These are phyloP conservation scores for Rhodinocichla rosea DNA, from an alignment of 2,113 vertebrate genomes.

Conservation along the genomic window DNA sequence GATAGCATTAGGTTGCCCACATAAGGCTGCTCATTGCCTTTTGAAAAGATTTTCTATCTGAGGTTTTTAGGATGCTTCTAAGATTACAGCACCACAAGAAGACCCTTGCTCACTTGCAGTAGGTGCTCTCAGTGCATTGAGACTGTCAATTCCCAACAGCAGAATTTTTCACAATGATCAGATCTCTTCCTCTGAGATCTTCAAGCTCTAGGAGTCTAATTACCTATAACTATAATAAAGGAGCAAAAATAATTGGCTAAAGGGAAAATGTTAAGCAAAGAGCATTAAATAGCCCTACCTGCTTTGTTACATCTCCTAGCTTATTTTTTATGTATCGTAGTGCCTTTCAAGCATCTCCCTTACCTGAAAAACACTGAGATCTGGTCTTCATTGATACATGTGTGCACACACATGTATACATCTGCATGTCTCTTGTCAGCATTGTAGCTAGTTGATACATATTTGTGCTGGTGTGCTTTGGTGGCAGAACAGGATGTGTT, in stretches of 20 bases:
- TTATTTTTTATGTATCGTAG: neutral
- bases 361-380: neutral
- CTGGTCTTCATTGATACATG: neutral
- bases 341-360: neutral
- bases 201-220: neutral
- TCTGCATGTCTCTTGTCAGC: neutral
- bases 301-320: neutral
- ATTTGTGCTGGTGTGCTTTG: neutral
- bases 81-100: neutral
- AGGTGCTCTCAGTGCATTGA: neutral
- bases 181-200: neutral
- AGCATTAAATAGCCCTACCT: neutral
- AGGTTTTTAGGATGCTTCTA: neutral
- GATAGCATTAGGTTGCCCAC: conserved; percentile 15
- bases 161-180: neutral
- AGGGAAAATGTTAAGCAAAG: neutral
- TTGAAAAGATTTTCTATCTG: neutral
- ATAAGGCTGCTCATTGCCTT: conserved; percentile 11
- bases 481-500: neutral
- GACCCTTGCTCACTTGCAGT: neutral
- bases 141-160: neutral
- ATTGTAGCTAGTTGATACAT: neutral
- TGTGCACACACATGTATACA: accelerated
- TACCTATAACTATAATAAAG: neutral
- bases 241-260: neutral